A percentile compares a stretch with the other conserved stretches of the same genome.
Conservation (phyloP, 2,113 vertebrate species). For the Pelecanoides urinatrix region DNA sequence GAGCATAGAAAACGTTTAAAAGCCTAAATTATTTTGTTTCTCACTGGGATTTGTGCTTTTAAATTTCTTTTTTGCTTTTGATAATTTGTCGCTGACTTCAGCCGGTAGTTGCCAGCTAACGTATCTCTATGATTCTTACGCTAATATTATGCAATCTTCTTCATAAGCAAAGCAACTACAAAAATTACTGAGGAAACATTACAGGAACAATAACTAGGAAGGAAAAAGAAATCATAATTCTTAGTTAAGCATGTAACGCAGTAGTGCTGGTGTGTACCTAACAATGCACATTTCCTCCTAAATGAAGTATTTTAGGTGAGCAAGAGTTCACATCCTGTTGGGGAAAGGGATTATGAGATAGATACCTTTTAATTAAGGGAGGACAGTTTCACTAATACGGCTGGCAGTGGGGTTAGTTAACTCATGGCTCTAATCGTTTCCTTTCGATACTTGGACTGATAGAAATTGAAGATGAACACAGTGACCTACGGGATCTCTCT, state of each 20-base stretch:
- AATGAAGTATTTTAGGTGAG: not conserved
- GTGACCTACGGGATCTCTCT: not conserved
- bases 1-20: not conserved
- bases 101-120: not conserved
- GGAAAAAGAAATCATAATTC: not conserved
- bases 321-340: not conserved
- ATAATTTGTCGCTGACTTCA: not conserved
- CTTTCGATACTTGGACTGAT: not conserved
- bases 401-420: not conserved
- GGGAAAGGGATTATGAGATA: not conserved
- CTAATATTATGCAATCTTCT: not conserved
- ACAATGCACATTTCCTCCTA: not conserved
- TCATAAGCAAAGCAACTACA: not conserved
- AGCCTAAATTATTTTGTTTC: not conserved
- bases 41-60: not conserved
- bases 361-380: not conserved
- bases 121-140: not conserved
- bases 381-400: not conserved
- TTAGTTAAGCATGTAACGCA: not conserved
- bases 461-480: not conserved
- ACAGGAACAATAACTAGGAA: not conserved
- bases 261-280: not conserved
- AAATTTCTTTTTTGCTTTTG: not conserved
- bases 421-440: not conserved
- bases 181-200: not conserved